A percentile compares a stretch with the other conserved stretches of the same genome.
Conservation (phyloP, 2,797 vertebrate genomes). For the Typhlichthys subterraneus region DNA sequence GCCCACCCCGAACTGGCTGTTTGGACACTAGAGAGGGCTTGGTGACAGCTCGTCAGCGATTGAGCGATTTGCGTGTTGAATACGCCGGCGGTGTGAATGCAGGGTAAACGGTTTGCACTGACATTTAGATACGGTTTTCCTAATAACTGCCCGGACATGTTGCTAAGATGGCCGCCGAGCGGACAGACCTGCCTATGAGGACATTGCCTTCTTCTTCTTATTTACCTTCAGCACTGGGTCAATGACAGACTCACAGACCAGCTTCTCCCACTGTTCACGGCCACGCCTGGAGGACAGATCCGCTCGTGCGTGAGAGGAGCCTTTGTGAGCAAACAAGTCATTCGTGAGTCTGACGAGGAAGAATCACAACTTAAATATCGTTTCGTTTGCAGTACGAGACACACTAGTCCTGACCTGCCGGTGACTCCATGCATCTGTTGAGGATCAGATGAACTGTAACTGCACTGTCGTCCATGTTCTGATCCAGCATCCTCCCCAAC, state of each 20-base stretch:
- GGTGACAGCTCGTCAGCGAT: too few species aligned
- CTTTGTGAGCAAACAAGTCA: conserved; percentile 27
- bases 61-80: too few species aligned
- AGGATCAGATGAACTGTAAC: conserved; percentile 71
- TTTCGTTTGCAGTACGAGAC: not conserved
- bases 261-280: conserved; percentile 70
- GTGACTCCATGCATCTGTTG: conserved; percentile 15
- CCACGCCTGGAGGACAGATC: conserved; percentile 54
- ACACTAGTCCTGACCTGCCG: conserved; percentile 42
- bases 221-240: conserved; percentile 63
- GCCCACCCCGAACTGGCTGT: too few species aligned
- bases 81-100: too few species aligned
- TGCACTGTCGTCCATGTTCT: conserved; percentile 69
- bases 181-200: too few species aligned
- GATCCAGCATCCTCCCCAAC: conserved; percentile 61
- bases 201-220: not conserved
- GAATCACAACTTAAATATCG: not conserved
- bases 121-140: too few species aligned
- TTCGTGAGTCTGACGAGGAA: not conserved
- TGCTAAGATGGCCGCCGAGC: too few species aligned
- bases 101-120: too few species aligned
- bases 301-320: not conserved
- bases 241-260: conserved; percentile 59
- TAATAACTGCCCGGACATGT: too few species aligned
- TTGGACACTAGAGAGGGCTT: too few species aligned